Percentiles rank a stretch among this genome's conserved stretches.
These are phyloP conservation scores for Gortyna flavago DNA, from an alignment of 2,888 invertebrate species.

Conservation along the genomic window DNA sequence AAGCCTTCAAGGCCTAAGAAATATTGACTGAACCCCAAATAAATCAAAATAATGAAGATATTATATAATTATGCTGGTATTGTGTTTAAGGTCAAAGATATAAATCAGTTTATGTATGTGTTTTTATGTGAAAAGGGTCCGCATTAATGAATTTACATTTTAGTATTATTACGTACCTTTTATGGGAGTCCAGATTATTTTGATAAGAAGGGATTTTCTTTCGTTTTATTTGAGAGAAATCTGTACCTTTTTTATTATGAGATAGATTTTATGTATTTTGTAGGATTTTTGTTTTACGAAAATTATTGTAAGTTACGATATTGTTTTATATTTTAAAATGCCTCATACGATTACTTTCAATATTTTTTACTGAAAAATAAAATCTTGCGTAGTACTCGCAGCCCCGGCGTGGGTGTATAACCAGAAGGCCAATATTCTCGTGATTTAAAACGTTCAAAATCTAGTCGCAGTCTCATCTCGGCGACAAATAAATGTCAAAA, in stretches of 20 bases:
- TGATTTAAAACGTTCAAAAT: too few relatives aligned
- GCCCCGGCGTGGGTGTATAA: too few relatives aligned
- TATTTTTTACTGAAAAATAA: neutral
- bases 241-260: neutral
- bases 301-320: neutral
- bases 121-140: constrained; percentile 25
- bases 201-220: neutral
- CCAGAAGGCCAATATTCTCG: too few relatives aligned
- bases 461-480: too few relatives aligned
- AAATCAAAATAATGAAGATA: constrained; percentile 30
- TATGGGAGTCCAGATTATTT: constrained; percentile 28
- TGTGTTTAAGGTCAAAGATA: constrained; percentile 32
- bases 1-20: neutral
- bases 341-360: neutral
- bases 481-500: too few relatives aligned
- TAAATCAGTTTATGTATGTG: constrained; percentile 39
- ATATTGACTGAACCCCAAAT: constrained; percentile 11
- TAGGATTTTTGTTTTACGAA: neutral
- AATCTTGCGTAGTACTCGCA: neutral
- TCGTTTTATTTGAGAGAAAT: neutral
- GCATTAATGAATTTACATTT: constrained; percentile 50
- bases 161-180: constrained; percentile 47
- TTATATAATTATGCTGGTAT: neutral
- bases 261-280: neutral
- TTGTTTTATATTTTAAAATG: neutral